Evolutionary conservation across 2,888 invertebrate genomes (phyloP).

Genomic region (Agrochola lychnidis): DNA sequence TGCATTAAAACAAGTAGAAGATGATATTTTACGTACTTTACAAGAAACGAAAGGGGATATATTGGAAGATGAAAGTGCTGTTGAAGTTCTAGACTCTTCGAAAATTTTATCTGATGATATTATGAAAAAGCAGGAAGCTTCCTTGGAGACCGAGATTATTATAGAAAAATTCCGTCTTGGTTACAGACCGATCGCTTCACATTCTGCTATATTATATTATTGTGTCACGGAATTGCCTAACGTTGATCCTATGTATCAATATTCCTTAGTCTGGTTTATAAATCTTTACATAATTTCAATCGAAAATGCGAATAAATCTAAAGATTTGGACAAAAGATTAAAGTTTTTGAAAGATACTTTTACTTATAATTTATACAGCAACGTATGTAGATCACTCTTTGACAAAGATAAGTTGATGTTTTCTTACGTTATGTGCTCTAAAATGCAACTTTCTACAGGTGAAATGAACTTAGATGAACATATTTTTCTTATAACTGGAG

Average conservation of each 20-base stretch:
- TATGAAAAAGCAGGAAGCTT: constrained; percentile 94
- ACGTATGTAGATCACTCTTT: constrained; percentile 96
- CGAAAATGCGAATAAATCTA: constrained; percentile 93
- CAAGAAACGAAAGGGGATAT: constrained; percentile 96
- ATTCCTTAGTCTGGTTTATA: constrained; percentile 96
- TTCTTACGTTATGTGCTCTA: constrained; percentile 95
- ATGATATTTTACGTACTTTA: constrained; percentile 96
- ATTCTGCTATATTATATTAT: constrained; percentile 95
- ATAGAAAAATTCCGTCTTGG: constrained; percentile 94
- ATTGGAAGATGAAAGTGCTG: constrained; percentile 97
- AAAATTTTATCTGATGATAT: constrained; percentile 96
- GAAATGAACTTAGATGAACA: constrained; percentile 91
- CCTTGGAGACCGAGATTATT: constrained; percentile 94
- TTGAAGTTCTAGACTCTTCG: constrained; percentile 96
- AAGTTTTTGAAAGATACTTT: constrained; percentile 94
- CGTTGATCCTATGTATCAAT: constrained; percentile 97
- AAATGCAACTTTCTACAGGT: constrained; percentile 91
- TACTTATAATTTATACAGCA: constrained; percentile 94
- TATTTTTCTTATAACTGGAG: constrained; percentile 94
- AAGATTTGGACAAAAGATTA: constrained; percentile 93
- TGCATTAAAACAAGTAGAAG: constrained; percentile 96
- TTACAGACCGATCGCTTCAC: constrained; percentile 94
- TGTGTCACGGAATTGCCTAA: constrained; percentile 95
- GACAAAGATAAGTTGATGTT: constrained; percentile 96
- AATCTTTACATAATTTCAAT: constrained; percentile 95